These are phyloP conservation scores for Eriocheir sinensis DNA, from an alignment of 1,140 invertebrate species.

Conservation along the genomic window DNA sequence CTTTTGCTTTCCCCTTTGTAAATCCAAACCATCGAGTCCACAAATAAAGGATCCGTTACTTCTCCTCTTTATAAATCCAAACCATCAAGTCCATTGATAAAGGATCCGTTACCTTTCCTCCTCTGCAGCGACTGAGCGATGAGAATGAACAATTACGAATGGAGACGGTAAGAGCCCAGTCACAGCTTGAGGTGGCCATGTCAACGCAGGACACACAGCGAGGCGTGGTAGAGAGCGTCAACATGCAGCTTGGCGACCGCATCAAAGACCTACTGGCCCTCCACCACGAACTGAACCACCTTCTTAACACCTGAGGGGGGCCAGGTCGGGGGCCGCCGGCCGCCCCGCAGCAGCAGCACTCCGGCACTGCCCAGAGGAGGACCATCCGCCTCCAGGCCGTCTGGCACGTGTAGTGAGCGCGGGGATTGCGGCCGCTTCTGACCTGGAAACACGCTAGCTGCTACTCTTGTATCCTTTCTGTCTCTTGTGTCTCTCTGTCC, in stretches of 20 bases:
- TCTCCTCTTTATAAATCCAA: too few species aligned
- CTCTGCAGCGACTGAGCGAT: constrained; percentile 85
- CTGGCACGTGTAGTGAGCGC: constrained; percentile 70
- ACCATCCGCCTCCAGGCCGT: constrained; percentile 74
- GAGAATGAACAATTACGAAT: constrained; percentile 89
- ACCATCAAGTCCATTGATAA: too few species aligned
- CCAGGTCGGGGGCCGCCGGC: constrained; percentile 73
- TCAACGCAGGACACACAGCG: constrained; percentile 92
- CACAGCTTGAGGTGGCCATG: constrained; percentile 91
- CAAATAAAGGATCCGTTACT: too few species aligned
- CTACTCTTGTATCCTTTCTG: constrained; percentile 37
- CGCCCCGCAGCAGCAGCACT: constrained; percentile 48
- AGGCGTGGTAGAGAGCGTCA: constrained; percentile 92
- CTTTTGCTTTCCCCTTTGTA: not conserved
- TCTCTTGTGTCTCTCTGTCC: not conserved
- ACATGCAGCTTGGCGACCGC: constrained; percentile 90
- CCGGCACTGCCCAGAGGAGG: constrained; percentile 60
- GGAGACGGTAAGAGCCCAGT: constrained; percentile 89
- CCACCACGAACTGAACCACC: constrained; percentile 89
- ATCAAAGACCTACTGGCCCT: constrained; percentile 93
- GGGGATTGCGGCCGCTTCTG: constrained; percentile 70
- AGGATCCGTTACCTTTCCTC: constrained; percentile 44
- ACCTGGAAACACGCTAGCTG: constrained; percentile 74
- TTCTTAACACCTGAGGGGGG: constrained; percentile 79
- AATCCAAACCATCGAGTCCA: too few species aligned